Base-by-base conservation (phyloP, 2,888 invertebrate species). In the Conops quadrifasciatus region DNA sequence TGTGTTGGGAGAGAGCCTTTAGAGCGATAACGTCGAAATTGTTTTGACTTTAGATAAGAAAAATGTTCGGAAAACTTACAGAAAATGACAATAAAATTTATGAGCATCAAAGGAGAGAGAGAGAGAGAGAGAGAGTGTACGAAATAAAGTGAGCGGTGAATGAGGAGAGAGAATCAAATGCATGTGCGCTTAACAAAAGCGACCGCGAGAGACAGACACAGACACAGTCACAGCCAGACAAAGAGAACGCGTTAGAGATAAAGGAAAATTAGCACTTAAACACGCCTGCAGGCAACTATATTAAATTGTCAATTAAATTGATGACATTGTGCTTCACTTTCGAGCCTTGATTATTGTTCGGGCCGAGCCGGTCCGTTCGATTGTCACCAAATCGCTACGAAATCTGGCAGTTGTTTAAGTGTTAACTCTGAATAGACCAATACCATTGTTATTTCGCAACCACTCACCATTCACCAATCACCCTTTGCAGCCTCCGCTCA, bases 1-100 rank as follows among this genome's bases (percentile, higher is more conserved):
- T 36, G 9, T 36, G 36, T 36, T 36, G 26, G 1, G 24, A 15
- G 7, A 30, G 53, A 53, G 49, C 28, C 51, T 49, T 51, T 28
- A 15, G 26, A 28, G 58, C 58, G 24, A 24, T 16, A 47, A 58
- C 45, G 30, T 24, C 26, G 45, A 58, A 59, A 67, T 67, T 58
- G 67, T 67, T 67, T 67, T 67, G 58, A 67, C 67, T 67, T 67
- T 67, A 67, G 67, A 67, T 67, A 67, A 67, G 67, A 21, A 43
- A 43, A 63, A 53, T 36, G 4, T 7, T 7, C 36, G 36, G 9
- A 36, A 45, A 60, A 60, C 26, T 64, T 64, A 49, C 43, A 47
- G 26, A 49, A 64, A 64, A 49, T 49, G 49, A 49, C 47, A 64
- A 64, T 64, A 24, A 64, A 64, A 64, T 64, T 49, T 64, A 64